These are phyloP conservation scores for Drosophila seclusa DNA, from an alignment of 2,888 invertebrate genomes.

Conservation along the genomic window DNA sequence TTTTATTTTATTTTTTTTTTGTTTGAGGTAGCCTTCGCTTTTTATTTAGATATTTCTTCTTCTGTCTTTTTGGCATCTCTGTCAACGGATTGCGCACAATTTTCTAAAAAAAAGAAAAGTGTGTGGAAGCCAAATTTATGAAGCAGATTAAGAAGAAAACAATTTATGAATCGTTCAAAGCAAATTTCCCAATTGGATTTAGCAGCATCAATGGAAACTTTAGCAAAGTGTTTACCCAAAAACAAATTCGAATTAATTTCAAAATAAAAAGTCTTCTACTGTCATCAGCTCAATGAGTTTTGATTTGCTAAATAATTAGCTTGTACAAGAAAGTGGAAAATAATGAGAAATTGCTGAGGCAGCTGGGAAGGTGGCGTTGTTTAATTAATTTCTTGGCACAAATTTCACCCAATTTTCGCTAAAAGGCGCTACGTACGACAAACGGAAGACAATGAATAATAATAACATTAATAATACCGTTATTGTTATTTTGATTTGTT, in stretches of 20 bases:
- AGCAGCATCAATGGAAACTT: background rate
- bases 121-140: constrained; percentile 30
- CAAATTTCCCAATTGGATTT: constrained; percentile 7
- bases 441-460: constrained; percentile 28
- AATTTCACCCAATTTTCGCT: constrained; percentile 21
- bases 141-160: constrained; percentile 1
- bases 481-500: background rate
- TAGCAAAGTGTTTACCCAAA: background rate
- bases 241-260: background rate
- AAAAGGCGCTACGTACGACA: constrained; percentile 13
- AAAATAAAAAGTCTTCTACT: background rate
- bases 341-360: background rate
- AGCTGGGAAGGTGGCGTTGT: background rate
- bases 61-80: constrained; percentile 43
- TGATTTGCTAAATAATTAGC: constrained; percentile 20
- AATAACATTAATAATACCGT: too few relatives aligned
- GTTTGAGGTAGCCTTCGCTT: constrained; percentile 37
- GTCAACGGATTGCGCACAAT: constrained; percentile 42
- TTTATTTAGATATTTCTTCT: constrained; percentile 33
- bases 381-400: constrained; percentile 65
- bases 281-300: background rate
- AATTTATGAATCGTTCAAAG: constrained; percentile 11
- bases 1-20: background rate
- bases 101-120: constrained; percentile 29
- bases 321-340: background rate